Percentiles rank a stretch among this genome's conserved stretches.
These are phyloP conservation scores for Hemaris fuciformis DNA, from an alignment of 2,888 invertebrate species.

Conservation along the genomic window DNA sequence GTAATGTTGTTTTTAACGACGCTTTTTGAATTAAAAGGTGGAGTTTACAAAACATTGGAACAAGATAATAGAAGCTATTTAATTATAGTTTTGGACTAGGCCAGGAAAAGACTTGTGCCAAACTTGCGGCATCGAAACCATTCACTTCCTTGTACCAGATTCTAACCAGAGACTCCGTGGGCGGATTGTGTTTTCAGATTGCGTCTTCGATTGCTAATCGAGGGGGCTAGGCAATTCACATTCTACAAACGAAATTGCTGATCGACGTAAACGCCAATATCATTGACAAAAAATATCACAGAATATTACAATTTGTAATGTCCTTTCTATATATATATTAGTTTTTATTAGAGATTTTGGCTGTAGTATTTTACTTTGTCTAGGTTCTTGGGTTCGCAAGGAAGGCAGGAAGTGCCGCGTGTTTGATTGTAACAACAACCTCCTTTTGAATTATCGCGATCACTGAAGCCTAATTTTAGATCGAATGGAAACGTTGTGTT, in stretches of 20 bases:
- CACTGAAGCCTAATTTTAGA: conserved; percentile 54
- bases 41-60: conserved; percentile 10
- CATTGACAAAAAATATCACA: too few relatives aligned
- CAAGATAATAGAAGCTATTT: conserved; percentile 24
- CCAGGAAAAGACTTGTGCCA: conserved; percentile 57
- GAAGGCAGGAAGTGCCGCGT: conserved; percentile 46
- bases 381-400: conserved; percentile 24
- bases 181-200: conserved; percentile 44
- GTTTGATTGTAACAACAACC: conserved; percentile 47
- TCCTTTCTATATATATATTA: too few relatives aligned
- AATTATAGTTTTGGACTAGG: conserved; percentile 41
- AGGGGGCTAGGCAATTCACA: too few relatives aligned
- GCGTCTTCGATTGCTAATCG: conserved; percentile 42
- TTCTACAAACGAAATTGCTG: too few relatives aligned
- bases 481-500: conserved; percentile 47
- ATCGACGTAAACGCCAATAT: too few relatives aligned
- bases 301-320: too few relatives aligned
- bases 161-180: conserved; percentile 35
- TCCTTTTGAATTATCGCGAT: conserved; percentile 47
- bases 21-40: conserved; percentile 1
- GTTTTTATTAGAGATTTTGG: too few relatives aligned
- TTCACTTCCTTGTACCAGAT: conserved; percentile 57
- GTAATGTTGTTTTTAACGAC: conserved; percentile 15
- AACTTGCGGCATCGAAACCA: conserved; percentile 38
- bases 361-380: too few relatives aligned